phyloP scores from a whole-genome alignment of 2,797 vertebrate genomes.

The Gobio occitaniae region DNA sequence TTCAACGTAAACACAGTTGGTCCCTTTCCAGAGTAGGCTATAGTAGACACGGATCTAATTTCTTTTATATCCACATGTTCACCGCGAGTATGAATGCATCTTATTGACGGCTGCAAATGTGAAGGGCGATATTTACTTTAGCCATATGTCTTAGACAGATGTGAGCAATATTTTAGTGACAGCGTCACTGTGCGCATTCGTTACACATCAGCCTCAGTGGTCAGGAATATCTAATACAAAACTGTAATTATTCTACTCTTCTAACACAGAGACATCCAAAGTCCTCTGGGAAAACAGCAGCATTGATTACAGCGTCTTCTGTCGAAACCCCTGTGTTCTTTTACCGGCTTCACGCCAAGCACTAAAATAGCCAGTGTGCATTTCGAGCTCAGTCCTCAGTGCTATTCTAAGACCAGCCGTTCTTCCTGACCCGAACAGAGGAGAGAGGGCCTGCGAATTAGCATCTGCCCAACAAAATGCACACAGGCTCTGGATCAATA shows the following conservation, averaged over 20 bases:
- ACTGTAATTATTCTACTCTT: conserved; percentile 8
- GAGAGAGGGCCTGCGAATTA: conserved; percentile 48
- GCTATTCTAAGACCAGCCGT: conserved; percentile 58
- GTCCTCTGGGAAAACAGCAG: conserved; percentile 33
- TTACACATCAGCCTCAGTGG: conserved; percentile 26
- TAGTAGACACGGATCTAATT: background rate
- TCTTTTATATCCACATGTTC: background rate
- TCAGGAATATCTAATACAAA: conserved; percentile 17
- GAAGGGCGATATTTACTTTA: background rate
- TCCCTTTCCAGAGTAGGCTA: background rate
- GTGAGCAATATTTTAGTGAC: conserved; percentile 1
- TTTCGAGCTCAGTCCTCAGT: conserved; percentile 49
- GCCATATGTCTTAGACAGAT: conserved; percentile 18
- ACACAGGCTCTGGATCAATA: conserved; percentile 55
- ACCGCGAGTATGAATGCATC: background rate
- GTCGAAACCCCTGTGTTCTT: conserved; percentile 49
- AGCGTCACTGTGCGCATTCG: background rate
- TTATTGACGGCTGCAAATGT: background rate
- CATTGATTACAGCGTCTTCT: conserved; percentile 51
- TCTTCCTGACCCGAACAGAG: conserved; percentile 47
- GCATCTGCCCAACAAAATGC: conserved; percentile 54
- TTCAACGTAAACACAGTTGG: background rate
- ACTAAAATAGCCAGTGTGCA: conserved; percentile 60
- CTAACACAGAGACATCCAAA: conserved; percentile 13
- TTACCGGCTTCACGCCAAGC: conserved; percentile 55